Conservation (phyloP, 2,113 vertebrate genomes). For the Calyptomena viridis region DNA sequence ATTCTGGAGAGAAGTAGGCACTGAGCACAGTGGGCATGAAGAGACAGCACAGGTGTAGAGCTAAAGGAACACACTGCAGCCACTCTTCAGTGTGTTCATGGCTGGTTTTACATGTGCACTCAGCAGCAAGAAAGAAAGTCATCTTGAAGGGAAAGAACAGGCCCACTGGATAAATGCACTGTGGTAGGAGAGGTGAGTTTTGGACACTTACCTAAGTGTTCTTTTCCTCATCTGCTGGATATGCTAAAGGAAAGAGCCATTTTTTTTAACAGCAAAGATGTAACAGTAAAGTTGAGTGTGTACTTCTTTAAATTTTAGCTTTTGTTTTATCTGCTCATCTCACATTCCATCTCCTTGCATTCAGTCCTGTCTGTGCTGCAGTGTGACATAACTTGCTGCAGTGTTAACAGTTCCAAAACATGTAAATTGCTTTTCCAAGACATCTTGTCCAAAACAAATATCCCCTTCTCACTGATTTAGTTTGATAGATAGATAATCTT, state of each 20-base stretch:
- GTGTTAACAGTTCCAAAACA: constrained; percentile 25
- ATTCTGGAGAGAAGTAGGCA: not conserved
- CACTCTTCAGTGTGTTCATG: accelerated
- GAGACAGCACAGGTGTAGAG: not conserved
- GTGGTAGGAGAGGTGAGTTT: not conserved
- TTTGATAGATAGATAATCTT: constrained; percentile 34
- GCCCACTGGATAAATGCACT: not conserved
- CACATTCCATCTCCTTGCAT: constrained; percentile 1
- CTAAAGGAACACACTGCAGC: not conserved
- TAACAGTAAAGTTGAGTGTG: not conserved
- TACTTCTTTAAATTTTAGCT: constrained; percentile 3
- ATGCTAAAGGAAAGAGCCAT: not conserved
- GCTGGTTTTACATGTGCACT: not conserved
- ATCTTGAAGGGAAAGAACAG: not conserved
- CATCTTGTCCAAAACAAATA: constrained; percentile 47
- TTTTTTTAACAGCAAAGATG: not conserved
- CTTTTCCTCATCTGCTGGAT: not conserved
- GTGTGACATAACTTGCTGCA: constrained; percentile 12
- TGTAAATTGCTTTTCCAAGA: not conserved
- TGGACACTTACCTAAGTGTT: not conserved
- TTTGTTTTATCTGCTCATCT: constrained; percentile 22
- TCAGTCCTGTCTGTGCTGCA: not conserved
- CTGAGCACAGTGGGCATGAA: not conserved
- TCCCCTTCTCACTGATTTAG: not conserved
- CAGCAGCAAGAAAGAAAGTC: not conserved